Evolutionary conservation across 2,888 invertebrate species (phyloP), one percentile per base, ranked within the genome.

Genomic region (Folsomia manolachei): DNA sequence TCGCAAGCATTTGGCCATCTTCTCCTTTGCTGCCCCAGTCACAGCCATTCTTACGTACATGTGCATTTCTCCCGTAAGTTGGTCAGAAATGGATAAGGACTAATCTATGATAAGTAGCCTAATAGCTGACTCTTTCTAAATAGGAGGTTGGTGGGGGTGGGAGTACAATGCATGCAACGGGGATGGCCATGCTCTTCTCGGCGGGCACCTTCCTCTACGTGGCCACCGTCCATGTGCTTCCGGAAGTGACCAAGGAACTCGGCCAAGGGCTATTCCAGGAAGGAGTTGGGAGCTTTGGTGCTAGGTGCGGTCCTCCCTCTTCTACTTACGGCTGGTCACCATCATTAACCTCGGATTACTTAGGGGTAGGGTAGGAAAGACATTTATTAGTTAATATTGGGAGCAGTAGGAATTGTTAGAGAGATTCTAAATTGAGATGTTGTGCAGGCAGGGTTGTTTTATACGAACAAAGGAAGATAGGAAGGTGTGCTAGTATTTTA

Each of bases 201-300:
- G 99, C 97, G 0, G 99, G 99, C 0, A 99, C 99, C 18, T 99
- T 99, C 85, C 87, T 99, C 0, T 99, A 98, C 83, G 99, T 99
- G 1, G 96, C 99, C 0, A 98, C 98, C 0, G 97, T 99, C 0
- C 99, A 99, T 84, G 97, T 99, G 0, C 84, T 99, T 65, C 98
- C 99, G 0, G 99, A 99, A 84, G 86, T 99, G 9, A 93, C 92
- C 70, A 79, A 80, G 64, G 79, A 80, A 27, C 78, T 80, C 9
- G 70, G 77, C 74, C 52, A 76, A 4, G 90, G n/a, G 90, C 0
- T 87, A 97, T 63, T 89, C 88, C 72, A 87, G 90, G 72, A 88
- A 88, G 74, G 97, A 99, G 84, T 87, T 98, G 71, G 81, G 92
- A 0, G 90, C 91, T 63, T 86, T 99, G 73, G 91, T 97, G 1